A percentile compares a stretch with the other conserved stretches of the same genome.
phyloP scores from a whole-genome alignment of 2,113 vertebrate species.

The Thalassarche chlororhynchos region DNA sequence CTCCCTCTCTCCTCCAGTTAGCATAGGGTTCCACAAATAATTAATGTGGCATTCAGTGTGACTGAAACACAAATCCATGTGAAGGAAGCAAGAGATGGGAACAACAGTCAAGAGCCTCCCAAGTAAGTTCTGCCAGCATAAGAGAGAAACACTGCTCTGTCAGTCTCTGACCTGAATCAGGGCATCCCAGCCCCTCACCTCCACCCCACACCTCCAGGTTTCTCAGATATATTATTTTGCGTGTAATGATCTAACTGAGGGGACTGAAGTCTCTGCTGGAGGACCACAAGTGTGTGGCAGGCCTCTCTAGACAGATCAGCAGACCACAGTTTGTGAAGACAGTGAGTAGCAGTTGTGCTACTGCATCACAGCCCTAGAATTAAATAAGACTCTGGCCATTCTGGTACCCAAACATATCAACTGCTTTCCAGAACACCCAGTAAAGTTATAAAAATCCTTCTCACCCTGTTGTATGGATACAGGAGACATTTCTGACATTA shows the following conservation, averaged over 20 bases:
- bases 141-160: not conserved
- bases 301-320: not conserved
- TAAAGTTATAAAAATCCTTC: not conserved
- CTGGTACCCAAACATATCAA: not conserved
- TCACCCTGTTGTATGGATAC: not conserved
- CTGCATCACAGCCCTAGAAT: not conserved
- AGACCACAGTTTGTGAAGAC: not conserved
- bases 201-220: not conserved
- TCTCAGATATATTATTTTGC: not conserved
- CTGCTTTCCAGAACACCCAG: not conserved
- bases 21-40: not conserved
- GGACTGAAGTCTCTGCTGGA: not conserved
- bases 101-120: not conserved
- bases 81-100: not conserved
- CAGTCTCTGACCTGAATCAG: not conserved
- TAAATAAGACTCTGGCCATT: not conserved
- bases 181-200: not conserved
- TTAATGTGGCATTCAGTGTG: not conserved
- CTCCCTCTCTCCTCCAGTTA: not conserved
- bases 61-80: not conserved
- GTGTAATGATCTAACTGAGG: not conserved
- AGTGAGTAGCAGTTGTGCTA: rapidly evolving
- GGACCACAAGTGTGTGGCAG: not conserved
- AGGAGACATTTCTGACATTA: not conserved
- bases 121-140: not conserved